Percentiles rank a stretch among this genome's conserved stretches.
Evolutionary conservation across 2,797 vertebrate species (phyloP).

Genomic region (Phrynocephalus guinanensis): DNA sequence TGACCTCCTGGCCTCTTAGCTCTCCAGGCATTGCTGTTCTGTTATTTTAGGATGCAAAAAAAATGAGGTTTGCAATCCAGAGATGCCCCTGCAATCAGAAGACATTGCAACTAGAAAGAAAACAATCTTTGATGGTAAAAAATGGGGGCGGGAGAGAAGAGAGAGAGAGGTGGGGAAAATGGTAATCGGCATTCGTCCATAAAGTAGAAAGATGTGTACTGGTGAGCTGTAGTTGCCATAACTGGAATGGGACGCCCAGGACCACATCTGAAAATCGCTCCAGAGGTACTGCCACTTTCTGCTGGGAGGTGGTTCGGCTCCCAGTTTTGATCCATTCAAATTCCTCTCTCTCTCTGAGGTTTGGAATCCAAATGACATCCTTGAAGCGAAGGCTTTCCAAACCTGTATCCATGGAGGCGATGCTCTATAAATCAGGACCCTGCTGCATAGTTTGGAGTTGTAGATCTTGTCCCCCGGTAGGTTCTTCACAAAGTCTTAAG

Average conservation of each 20-base stretch:
- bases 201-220: background rate
- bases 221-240: background rate
- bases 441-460: no score
- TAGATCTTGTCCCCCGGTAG: no score
- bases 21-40: slow-evolving; percentile 25
- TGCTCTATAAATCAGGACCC: no score
- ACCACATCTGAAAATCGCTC: background rate
- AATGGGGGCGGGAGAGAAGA: no score
- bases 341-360: background rate
- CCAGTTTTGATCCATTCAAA: no score
- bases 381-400: background rate
- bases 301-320: no score
- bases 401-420: no score
- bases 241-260: background rate
- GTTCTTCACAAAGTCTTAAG: no score
- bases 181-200: no score
- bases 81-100: slow-evolving; percentile 26
- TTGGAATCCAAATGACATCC: background rate
- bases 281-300: background rate
- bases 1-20: slow-evolving; percentile 53
- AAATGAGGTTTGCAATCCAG: slow-evolving; percentile 28
- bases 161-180: background rate
- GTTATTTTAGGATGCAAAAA: slow-evolving; percentile 72
- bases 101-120: slow-evolving; percentile 63
- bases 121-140: slow-evolving; percentile 48